Conservation (phyloP, 1,140 invertebrate species). For the Meloidogyne hapla region DNA sequence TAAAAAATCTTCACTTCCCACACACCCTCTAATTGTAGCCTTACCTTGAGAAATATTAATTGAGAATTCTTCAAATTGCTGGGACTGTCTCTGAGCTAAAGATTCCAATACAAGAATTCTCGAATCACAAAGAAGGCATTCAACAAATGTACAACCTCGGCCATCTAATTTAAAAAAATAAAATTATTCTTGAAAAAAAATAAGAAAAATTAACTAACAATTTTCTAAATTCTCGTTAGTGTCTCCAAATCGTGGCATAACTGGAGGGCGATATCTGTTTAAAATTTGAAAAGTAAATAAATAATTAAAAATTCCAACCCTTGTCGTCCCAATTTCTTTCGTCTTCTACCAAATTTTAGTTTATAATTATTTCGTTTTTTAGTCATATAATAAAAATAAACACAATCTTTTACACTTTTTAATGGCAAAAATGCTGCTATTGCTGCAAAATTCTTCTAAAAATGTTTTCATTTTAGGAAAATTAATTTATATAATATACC, state of each 20-base stretch:
- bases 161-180: conserved; percentile 15
- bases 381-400: conserved; percentile 44
- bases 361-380: conserved; percentile 46
- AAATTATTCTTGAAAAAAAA: conserved; percentile 1
- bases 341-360: conserved; percentile 33
- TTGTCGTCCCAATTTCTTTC: conserved; percentile 40
- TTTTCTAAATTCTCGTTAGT: conserved; percentile 26
- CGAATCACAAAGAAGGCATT: conserved; percentile 31
- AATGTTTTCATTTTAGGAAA: not conserved
- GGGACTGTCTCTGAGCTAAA: conserved; percentile 24
- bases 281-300: not conserved
- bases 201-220: conserved; percentile 17
- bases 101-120: conserved; percentile 31
- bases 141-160: conserved; percentile 27
- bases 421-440: conserved; percentile 39
- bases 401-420: conserved; percentile 40
- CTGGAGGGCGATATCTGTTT: conserved; percentile 34
- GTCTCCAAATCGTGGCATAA: conserved; percentile 39
- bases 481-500: not conserved
- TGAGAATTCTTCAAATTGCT: conserved; percentile 13
- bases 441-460: conserved; percentile 43
- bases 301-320: not conserved
- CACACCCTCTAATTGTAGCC: not conserved
- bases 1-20: not conserved
- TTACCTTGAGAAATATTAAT: not conserved